Base-by-base conservation (phyloP, 2,888 invertebrate species). In the Cybosia mesomella region DNA sequence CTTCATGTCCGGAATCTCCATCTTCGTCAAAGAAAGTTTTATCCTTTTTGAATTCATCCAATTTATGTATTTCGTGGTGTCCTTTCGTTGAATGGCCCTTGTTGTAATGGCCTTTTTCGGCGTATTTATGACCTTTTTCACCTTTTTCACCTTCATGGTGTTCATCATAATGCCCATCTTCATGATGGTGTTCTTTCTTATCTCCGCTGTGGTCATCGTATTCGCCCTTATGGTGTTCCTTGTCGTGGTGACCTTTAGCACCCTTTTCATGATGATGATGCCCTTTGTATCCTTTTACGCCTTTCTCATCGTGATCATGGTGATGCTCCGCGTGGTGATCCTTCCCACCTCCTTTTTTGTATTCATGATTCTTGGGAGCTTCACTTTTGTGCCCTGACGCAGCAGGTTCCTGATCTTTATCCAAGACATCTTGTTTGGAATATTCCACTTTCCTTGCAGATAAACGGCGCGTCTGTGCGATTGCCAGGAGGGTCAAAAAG, bases 1-100 rank as follows among this genome's bases (percentile, higher is more conserved):
- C 97, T 88, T 98, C 97, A 80, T 97, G 97, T 0, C 97, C 98
- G 58, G 96, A 96, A 83, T 97, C 97, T 80, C 98, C 97, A 83
- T 97, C 97, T 90, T 98, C 98, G 81, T 98, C 98, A 89, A 97
- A 98, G 96, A 97, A 98, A 85, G 97, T 97, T 86, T 98, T 98
- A 84, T 98, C 97, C 89, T 98, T 98, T 87, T 98, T 97, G 91
- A 96, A 97, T 90, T 98, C 98, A 89, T 98, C 97, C 72, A 97
- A 91, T 85, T 98, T 98, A 91, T 98, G 97, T 10, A 98, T 96
- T 87, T 98, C 97, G 87, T 98, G 98, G 78, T 97, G 97, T 68
- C 98, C 98, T 89, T 98, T 97, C 78, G 98, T 98, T 74, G 97
- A 97, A 91, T 98, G 98, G 0, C 98, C 98, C 85, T 98, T 98